Evolutionary conservation across 2,888 invertebrate species (phyloP).

Genomic region (Celastrina argiolus): DNA sequence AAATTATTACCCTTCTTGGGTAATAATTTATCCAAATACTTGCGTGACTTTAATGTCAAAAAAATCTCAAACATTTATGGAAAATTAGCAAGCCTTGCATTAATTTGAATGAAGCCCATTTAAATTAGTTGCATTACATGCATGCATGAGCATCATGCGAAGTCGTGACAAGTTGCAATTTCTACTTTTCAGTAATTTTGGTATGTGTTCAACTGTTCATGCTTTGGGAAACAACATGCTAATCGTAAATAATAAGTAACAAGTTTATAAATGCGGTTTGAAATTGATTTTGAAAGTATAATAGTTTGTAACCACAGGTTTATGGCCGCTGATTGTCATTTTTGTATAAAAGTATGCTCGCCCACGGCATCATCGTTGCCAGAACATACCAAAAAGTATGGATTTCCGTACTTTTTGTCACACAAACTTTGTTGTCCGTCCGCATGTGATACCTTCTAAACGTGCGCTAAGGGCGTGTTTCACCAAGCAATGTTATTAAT

Average conservation of each 20-base stretch:
- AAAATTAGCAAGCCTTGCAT: not conserved
- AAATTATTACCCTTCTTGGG: too few relatives aligned
- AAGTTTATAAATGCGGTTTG: not conserved
- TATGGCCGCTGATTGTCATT: too few relatives aligned
- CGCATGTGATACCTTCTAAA: too few relatives aligned
- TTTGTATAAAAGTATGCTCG: too few relatives aligned
- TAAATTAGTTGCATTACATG: constrained; percentile 5
- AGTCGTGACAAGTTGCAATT: constrained; percentile 31
- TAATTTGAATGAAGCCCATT: not conserved
- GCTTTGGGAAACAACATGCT: constrained; percentile 14
- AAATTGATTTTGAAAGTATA: not conserved
- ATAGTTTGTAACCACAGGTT: too few relatives aligned
- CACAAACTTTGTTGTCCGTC: too few relatives aligned
- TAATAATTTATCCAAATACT: too few relatives aligned
- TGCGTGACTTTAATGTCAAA: not conserved
- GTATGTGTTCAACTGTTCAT: constrained; percentile 14
- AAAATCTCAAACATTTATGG: not conserved
- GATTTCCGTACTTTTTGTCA: too few relatives aligned
- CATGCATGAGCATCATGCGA: constrained; percentile 6
- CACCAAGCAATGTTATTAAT: too few relatives aligned
- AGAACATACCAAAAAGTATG: too few relatives aligned
- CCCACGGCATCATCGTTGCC: too few relatives aligned
- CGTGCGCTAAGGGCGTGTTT: too few relatives aligned
- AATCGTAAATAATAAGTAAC: constrained; percentile 9
- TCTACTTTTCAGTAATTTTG: constrained; percentile 24